phyloP scores from a whole-genome alignment of 2,797 vertebrate species.

The Gobionotothen gibberifrons region DNA sequence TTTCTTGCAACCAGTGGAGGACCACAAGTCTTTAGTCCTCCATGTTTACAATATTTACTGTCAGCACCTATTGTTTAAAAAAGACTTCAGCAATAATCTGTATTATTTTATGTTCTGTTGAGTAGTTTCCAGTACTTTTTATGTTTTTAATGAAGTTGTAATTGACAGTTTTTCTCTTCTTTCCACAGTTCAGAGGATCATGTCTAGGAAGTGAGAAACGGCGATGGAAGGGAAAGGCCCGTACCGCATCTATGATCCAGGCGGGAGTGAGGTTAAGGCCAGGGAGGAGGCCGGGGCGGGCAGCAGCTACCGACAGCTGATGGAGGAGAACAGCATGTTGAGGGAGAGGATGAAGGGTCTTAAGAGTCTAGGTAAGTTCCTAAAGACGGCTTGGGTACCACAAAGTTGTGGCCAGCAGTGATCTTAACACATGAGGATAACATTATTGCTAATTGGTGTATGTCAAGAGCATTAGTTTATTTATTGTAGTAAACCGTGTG shows the following conservation, averaged over 20 bases:
- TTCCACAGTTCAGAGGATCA: constrained; percentile 69
- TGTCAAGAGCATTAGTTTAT: background rate
- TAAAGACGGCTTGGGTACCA: constrained; percentile 26
- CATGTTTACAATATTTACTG: background rate
- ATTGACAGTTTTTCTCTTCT: constrained; percentile 23
- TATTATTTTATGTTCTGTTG: background rate
- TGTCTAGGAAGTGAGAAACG: constrained; percentile 77
- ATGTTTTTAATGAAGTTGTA: background rate
- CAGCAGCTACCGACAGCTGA: constrained; percentile 89
- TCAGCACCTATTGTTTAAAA: constrained; percentile 11
- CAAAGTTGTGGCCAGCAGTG: constrained; percentile 27
- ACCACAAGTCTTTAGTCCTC: background rate
- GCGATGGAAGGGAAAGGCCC: constrained; percentile 96
- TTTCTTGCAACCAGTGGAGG: background rate
- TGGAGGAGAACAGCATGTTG: constrained; percentile 93
- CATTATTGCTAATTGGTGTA: background rate
- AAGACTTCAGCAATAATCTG: background rate
- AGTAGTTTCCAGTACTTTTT: background rate
- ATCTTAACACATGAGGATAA: constrained; percentile 2
- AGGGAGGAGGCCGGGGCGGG: constrained; percentile 78
- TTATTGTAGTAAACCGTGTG: background rate
- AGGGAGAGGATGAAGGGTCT: constrained; percentile 97
- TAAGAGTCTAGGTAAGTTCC: constrained; percentile 91
- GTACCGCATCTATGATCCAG: constrained; percentile 97
- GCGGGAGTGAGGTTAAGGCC: constrained; percentile 86